Base-by-base conservation (phyloP, 2,888 invertebrate genomes). In the Gerris lacustris region DNA sequence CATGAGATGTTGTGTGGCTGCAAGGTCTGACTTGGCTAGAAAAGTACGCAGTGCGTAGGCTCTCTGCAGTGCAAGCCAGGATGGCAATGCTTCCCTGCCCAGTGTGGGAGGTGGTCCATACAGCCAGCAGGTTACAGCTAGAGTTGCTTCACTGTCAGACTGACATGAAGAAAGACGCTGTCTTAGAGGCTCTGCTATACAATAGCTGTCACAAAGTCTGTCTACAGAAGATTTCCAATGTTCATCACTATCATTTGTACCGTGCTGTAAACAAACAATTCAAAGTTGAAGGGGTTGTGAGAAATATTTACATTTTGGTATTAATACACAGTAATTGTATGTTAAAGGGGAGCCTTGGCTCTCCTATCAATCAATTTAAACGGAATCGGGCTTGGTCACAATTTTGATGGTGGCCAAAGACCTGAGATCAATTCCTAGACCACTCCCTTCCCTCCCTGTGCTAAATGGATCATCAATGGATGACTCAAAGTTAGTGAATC, bases 41-140 rank as follows among this genome's bases (percentile, higher is more conserved):
- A n/a, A 31, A 7, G 64, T 9, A n/a, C 18, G 7, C 18, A 64
- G 64, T n/a, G 31, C 64, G 17, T n/a, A n/a, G 17, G n/a, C 64
- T 64, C 64, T 11, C 64, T 64, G 64, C 2, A 64, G 64, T 9
- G 18, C 17, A n/a, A 64, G 18, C 64, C 64, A 64, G 11, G 64
- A 31, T 4, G 9, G 64, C 18, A 64, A 18, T 31, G 9, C 15
- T 9, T n/a, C 17, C 11, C 15, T 11, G 7, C 9, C 15, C 7
- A 64, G 64, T n/a, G 18, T n/a, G 7, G 64, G 64, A n/a, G 64
- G 64, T 9, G 64, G 64, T n/a, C 64, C 64, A n/a, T 31, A 64
- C 2, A 64, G 64, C 64, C 64, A 64, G 7, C 15, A n/a, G 18
- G 9, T 31, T 9, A 64, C 64, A 4, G 17, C 18, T 9, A 18